Percentiles rank a stretch among this genome's conserved stretches.
phyloP scores from a whole-genome alignment of 2,797 vertebrate species.

The Aldrovandia affinis region DNA sequence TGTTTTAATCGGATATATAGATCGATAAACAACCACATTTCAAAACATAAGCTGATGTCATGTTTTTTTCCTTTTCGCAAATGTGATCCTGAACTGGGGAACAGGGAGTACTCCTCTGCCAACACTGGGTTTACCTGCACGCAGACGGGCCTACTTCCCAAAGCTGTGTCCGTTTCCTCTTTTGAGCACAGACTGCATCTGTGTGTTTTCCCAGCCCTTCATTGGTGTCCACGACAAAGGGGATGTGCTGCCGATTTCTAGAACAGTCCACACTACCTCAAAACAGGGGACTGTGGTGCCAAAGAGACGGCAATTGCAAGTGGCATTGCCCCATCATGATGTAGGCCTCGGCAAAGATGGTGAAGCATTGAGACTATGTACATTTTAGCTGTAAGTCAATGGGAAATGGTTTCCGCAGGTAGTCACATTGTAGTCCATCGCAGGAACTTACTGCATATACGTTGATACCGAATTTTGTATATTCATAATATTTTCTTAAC shows the following conservation, averaged over 20 bases:
- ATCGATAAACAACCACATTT: slow-evolving; percentile 30
- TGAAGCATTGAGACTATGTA: too few relatives aligned
- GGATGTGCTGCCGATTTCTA: too few relatives aligned
- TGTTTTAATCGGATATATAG: slow-evolving; percentile 36
- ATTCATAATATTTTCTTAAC: too few relatives aligned
- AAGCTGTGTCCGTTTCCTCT: neutral
- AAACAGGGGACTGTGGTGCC: neutral
- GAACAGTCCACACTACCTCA: neutral
- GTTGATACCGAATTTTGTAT: too few relatives aligned
- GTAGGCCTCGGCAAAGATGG: neutral
- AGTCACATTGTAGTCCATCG: too few relatives aligned
- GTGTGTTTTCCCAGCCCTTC: neutral
- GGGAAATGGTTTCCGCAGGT: too few relatives aligned
- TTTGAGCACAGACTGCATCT: neutral
- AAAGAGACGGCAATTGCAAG: neutral
- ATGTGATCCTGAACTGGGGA: neutral
- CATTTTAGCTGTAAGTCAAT: too few relatives aligned
- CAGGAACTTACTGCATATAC: too few relatives aligned
- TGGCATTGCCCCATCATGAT: neutral
- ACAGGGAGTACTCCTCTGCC: too few relatives aligned
- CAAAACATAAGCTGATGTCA: slow-evolving; percentile 10
- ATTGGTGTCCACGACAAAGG: neutral
- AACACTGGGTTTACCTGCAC: too few relatives aligned
- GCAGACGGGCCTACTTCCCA: neutral
- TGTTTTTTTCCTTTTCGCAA: neutral